Evolutionary conservation across 2,888 invertebrate species (phyloP).

Genomic region (Tiphia femorata): DNA sequence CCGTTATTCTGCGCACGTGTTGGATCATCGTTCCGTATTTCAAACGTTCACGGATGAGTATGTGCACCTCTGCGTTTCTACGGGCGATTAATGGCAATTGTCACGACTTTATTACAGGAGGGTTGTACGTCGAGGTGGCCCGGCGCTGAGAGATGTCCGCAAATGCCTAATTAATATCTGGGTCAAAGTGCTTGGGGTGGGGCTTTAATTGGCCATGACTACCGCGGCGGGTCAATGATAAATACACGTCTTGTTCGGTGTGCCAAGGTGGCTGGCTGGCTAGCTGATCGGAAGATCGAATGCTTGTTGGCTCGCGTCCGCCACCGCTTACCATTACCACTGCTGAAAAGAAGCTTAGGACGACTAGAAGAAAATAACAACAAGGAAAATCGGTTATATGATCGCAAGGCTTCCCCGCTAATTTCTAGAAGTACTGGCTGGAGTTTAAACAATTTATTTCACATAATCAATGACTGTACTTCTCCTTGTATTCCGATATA

Average conservation of each 20-base stretch:
- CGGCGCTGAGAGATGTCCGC: slow-evolving; percentile 17
- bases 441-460: too few relatives aligned
- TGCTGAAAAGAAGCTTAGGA: too few relatives aligned
- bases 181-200: slow-evolving; percentile 37
- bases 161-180: slow-evolving; percentile 45
- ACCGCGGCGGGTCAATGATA: slow-evolving; percentile 37
- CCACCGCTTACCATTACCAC: too few relatives aligned
- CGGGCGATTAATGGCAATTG: slow-evolving; percentile 11
- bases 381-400: too few relatives aligned
- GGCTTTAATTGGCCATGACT: slow-evolving; percentile 41
- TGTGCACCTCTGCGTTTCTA: too few relatives aligned
- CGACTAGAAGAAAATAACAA: too few relatives aligned
- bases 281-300: neutral
- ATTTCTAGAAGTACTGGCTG: too few relatives aligned
- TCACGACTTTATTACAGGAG: slow-evolving; percentile 21
- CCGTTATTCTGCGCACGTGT: slow-evolving; percentile 8
- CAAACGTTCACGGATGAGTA: neutral
- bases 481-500: too few relatives aligned
- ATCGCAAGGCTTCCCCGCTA: too few relatives aligned
- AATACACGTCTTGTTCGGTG: slow-evolving; percentile 31
- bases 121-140: slow-evolving; percentile 6
- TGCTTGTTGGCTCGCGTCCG: slow-evolving; percentile 1
- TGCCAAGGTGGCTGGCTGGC: slow-evolving; percentile 7
- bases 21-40: slow-evolving; percentile 3
- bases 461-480: too few relatives aligned